Conservation (phyloP, 2,888 invertebrate genomes). For the Melangyna quadrimaculata region DNA sequence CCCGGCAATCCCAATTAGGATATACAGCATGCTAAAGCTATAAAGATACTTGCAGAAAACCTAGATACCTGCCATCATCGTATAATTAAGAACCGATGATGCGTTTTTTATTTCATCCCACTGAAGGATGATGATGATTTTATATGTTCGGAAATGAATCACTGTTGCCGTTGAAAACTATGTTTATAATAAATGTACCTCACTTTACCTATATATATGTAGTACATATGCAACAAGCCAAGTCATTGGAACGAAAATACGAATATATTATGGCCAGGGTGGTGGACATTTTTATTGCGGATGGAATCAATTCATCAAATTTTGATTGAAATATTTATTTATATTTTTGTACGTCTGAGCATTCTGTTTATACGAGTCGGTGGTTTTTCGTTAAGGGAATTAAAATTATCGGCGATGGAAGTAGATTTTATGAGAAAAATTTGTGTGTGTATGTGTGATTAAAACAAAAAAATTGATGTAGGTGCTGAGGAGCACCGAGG, state of each 20-base stretch:
- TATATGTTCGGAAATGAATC: conserved; percentile 62
- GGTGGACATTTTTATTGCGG: conserved; percentile 61
- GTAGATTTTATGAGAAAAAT: conserved; percentile 4
- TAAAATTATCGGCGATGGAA: conserved; percentile 23
- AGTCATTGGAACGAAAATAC: neutral
- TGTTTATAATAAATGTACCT: too few relatives aligned
- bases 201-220: neutral
- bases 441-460: too few relatives aligned
- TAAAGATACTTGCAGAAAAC: conserved; percentile 18
- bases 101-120: conserved; percentile 62
- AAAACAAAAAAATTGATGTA: neutral
- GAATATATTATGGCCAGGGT: conserved; percentile 10
- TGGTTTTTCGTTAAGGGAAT: conserved; percentile 50
- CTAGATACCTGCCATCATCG: conserved; percentile 11
- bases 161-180: conserved; percentile 33
- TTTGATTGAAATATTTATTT: conserved; percentile 66
- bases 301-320: conserved; percentile 68
- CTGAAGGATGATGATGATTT: conserved; percentile 51
- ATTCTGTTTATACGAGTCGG: conserved; percentile 13
- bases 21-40: conserved; percentile 8
- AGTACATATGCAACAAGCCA: neutral
- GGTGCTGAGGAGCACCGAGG: neutral
- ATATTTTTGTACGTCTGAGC: conserved; percentile 28
- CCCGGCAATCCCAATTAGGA: conserved; percentile 17
- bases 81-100: conserved; percentile 68